Evolutionary conservation across 1,140 invertebrate species (phyloP).

Genomic region (Linepithema humile): DNA sequence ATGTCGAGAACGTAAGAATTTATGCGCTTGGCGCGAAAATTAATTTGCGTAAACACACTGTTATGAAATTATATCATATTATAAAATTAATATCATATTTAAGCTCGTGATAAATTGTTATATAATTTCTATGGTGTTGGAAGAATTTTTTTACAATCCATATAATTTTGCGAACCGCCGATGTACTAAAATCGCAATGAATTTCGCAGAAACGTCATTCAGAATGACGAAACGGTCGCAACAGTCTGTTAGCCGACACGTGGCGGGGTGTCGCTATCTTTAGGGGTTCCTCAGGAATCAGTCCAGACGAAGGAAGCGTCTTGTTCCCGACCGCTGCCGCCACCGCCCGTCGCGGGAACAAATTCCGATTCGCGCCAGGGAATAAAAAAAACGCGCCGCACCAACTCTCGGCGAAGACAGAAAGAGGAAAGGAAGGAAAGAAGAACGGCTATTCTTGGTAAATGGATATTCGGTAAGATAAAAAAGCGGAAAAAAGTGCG

Average conservation of each 20-base stretch:
- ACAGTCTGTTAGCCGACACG: conserved; percentile 35
- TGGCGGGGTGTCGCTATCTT: conserved; percentile 50
- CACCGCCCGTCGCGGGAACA: conserved; percentile 28
- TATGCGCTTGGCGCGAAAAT: neutral
- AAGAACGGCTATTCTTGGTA: neutral
- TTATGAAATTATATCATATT: neutral
- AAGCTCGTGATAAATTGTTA: neutral
- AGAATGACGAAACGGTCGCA: conserved; percentile 46
- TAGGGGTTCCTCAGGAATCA: conserved; percentile 37
- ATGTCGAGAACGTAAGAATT: neutral
- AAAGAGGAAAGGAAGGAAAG: neutral
- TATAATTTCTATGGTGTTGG: neutral
- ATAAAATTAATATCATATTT: neutral
- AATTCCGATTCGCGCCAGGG: conserved; percentile 45
- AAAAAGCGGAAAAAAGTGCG: neutral
- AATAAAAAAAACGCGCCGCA: conserved; percentile 29
- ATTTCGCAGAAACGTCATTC: conserved; percentile 22
- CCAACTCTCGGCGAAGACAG: conserved; percentile 16
- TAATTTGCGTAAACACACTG: neutral
- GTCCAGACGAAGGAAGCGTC: conserved; percentile 36
- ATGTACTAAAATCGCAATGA: neutral
- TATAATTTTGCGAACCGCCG: neutral
- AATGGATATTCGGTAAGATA: neutral
- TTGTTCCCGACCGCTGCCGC: conserved; percentile 9
- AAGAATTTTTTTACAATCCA: neutral